Percentiles rank a stretch among this genome's conserved stretches.
phyloP scores from a whole-genome alignment of 1,140 invertebrate genomes.

The Scylla paramamosain region DNA sequence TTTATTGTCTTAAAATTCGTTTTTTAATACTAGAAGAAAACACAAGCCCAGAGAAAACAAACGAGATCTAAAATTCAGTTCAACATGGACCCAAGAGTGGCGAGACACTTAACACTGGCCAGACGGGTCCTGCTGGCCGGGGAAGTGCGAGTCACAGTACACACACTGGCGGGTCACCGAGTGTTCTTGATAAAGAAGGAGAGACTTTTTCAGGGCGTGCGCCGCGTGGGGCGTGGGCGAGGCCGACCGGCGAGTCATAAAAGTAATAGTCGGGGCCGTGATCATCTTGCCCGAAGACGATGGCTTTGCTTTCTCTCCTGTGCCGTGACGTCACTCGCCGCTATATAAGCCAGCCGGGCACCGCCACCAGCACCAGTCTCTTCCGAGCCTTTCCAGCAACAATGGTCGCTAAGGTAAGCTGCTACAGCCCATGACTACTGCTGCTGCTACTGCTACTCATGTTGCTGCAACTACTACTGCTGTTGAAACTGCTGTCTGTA shows the following conservation, averaged over 20 bases:
- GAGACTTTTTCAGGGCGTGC: neutral
- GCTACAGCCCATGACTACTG: neutral
- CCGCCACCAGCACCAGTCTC: neutral
- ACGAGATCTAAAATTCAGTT: too few relatives aligned
- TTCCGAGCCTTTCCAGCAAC: neutral
- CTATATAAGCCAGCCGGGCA: neutral
- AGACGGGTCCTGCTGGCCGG: too few relatives aligned
- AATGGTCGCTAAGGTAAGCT: constrained; percentile 6
- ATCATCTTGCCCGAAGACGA: neutral
- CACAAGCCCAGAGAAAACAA: too few relatives aligned
- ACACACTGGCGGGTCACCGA: too few relatives aligned
- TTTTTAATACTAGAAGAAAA: too few relatives aligned
- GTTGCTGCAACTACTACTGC: neutral
- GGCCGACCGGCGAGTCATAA: neutral
- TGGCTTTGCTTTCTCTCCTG: neutral
- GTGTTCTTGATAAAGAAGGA: too few relatives aligned
- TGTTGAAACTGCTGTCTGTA: neutral
- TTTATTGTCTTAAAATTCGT: too few relatives aligned
- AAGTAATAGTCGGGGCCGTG: neutral
- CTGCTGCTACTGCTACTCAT: neutral
- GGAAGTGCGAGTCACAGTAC: too few relatives aligned
- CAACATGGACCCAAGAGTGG: too few relatives aligned
- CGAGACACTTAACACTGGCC: too few relatives aligned
- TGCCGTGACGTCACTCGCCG: neutral
- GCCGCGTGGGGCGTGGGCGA: neutral